Percentiles rank a stretch among this genome's conserved stretches.
Conservation (phyloP, 1,140 invertebrate genomes). For the Triops longicaudatus region DNA sequence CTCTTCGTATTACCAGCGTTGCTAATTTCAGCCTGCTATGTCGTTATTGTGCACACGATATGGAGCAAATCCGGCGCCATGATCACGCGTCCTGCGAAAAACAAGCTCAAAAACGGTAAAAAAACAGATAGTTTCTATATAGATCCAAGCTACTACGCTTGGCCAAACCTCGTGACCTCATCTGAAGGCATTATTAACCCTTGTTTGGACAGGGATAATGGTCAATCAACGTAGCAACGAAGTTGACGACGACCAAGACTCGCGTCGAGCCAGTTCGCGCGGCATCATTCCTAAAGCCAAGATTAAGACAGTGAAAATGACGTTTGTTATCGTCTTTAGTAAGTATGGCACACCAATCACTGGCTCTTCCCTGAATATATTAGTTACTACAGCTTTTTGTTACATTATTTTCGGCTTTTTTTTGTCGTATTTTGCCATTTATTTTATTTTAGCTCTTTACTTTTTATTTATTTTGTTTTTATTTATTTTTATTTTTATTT, state of each 20-base stretch:
- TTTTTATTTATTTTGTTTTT: no score
- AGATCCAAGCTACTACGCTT: neutral
- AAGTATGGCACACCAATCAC: constrained; percentile 34
- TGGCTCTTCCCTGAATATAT: no score
- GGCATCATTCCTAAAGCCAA: constrained; percentile 88
- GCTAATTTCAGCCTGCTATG: constrained; percentile 83
- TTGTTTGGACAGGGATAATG: neutral
- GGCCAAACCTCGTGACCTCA: neutral
- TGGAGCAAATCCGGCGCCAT: constrained; percentile 61
- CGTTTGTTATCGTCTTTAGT: constrained; percentile 90
- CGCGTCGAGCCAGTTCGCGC: constrained; percentile 44
- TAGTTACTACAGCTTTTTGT: no score
- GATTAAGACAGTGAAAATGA: constrained; percentile 97
- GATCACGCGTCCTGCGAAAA: constrained; percentile 24
- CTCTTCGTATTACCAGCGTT: constrained; percentile 81
- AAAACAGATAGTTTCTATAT: neutral
- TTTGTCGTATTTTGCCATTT: no score
- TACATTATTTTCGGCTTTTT: no score
- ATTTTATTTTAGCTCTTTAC: no score
- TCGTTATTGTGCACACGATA: constrained; percentile 84
- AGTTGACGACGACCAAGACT: constrained; percentile 36
- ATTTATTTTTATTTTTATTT: no score
- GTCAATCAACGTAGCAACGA: constrained; percentile 10
- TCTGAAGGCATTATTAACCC: neutral
- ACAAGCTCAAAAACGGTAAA: constrained; percentile 20